phyloP scores from a whole-genome alignment of 1,140 invertebrate genomes.

The Drosophila sp. region DNA sequence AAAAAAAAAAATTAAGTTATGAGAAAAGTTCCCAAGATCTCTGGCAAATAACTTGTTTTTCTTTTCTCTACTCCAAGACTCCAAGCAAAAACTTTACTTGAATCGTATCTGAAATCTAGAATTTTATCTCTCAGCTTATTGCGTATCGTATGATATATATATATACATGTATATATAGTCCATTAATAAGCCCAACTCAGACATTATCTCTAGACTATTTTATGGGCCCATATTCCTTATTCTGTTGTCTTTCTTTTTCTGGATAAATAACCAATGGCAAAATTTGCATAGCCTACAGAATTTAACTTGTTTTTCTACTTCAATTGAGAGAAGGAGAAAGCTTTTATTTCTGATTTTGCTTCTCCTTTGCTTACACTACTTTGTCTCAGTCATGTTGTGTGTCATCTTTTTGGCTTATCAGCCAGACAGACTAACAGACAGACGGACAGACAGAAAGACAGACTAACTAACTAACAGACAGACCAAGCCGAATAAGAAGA shows the following conservation, averaged over 20 bases:
- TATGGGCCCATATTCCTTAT: neutral
- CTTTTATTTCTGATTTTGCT: neutral
- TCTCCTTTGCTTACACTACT: neutral
- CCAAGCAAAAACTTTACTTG: neutral
- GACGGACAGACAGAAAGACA: neutral
- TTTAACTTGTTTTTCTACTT: neutral
- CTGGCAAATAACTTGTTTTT: too few species aligned
- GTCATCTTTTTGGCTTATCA: conserved; percentile 79
- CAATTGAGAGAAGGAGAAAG: conserved; percentile 8
- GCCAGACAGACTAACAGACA: conserved; percentile 26
- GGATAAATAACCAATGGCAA: neutral
- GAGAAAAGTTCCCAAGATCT: too few species aligned
- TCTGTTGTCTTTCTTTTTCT: neutral
- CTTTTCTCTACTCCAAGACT: too few species aligned
- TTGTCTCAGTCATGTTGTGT: conserved; percentile 38
- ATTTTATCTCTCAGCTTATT: neutral
- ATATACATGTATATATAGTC: too few species aligned
- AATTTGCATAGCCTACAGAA: conserved; percentile 6
- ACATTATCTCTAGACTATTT: neutral
- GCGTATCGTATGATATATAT: neutral
- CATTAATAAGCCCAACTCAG: neutral
- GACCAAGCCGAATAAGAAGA: neutral
- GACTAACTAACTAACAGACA: neutral
- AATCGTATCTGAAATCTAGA: neutral
- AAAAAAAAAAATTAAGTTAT: too few species aligned